Percentiles rank a stretch among this genome's conserved stretches.
These are phyloP conservation scores for Pteromalus puparum DNA, from an alignment of 1,140 invertebrate species.

Conservation along the genomic window DNA sequence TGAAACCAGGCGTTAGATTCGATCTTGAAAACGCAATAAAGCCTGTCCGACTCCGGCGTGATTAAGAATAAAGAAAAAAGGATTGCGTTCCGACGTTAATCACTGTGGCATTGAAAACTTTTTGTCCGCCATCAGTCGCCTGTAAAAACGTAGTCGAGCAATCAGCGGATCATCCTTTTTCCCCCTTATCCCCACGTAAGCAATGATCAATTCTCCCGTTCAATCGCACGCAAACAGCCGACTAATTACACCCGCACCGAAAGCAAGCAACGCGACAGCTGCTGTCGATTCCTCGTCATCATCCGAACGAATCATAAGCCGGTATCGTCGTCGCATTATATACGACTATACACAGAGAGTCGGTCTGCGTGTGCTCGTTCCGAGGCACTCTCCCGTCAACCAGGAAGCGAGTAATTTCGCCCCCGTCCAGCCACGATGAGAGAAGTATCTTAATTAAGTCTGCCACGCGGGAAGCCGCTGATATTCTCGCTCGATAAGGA, in stretches of 20 bases:
- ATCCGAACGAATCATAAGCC: neutral
- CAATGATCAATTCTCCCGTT: no score
- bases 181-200: no score
- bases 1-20: neutral
- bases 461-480: slow-evolving; percentile 57
- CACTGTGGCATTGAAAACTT: neutral
- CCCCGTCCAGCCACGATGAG: slow-evolving; percentile 61
- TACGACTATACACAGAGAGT: neutral
- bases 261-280: no score
- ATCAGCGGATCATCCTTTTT: no score
- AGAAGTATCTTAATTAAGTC: slow-evolving; percentile 68
- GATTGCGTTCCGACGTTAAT: no score
- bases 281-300: no score
- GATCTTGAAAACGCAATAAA: neutral
- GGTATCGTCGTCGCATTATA: no score
- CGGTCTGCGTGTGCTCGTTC: slow-evolving; percentile 20
- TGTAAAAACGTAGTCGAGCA: no score
- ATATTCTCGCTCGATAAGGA: slow-evolving; percentile 56
- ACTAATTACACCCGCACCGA: no score
- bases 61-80: no score
- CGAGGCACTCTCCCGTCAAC: slow-evolving; percentile 60
- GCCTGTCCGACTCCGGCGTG: no score
- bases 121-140: neutral
- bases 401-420: slow-evolving; percentile 72
- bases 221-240: no score